Evolutionary conservation across 2,797 vertebrate species (phyloP), one percentile per base, ranked within the genome.

Genomic region (Denticeps clupeoides): DNA sequence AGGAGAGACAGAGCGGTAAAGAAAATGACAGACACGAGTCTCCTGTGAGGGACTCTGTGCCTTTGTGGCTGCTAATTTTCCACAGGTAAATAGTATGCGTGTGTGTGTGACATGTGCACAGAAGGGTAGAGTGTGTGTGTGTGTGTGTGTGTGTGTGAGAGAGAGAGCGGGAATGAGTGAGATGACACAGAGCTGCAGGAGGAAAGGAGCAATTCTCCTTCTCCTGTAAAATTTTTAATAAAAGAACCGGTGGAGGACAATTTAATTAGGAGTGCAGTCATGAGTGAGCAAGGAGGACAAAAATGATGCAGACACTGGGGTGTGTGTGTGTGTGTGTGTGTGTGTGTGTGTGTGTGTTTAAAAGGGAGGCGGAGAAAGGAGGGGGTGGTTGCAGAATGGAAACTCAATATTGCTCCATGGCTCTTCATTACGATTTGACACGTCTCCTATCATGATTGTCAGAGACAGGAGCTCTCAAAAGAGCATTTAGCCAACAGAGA

Each of bases 401-500:
- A 74, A 77, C 50, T 47, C 43, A 55, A 79, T 74, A 70, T 65
- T 51, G 45, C 3, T 53, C 27, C 9, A 16, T 32, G 43, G 27
- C 54, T 49, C 47, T 41, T 44, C 29, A 3, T 55, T 43, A 2
- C 27, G 44, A 38, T 43, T 47, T 41, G 44, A 56, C 47, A 42
- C 6, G 24, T 62, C 64, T 67, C 47, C 9, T 49, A 53, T 61
- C 12, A 10, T 50, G 16, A 28, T 10, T 11, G 47, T 45, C 51
- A 55, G 51, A 65, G 56, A 69, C 55, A 28, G 18, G 56, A 57
- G 43, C 43, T 62, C 52, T 67, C 47, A 62, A 53, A 53, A 64
- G 29, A 62, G 58, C 59, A 77, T 68, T 72, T 65, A 72, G 49
- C 55, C 74, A 77, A 80, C 68, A 78, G 71, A 75, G 80, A 70